Evolutionary conservation across 2,888 invertebrate genomes (phyloP).

Genomic region (Caenorhabditis wallacei): DNA sequence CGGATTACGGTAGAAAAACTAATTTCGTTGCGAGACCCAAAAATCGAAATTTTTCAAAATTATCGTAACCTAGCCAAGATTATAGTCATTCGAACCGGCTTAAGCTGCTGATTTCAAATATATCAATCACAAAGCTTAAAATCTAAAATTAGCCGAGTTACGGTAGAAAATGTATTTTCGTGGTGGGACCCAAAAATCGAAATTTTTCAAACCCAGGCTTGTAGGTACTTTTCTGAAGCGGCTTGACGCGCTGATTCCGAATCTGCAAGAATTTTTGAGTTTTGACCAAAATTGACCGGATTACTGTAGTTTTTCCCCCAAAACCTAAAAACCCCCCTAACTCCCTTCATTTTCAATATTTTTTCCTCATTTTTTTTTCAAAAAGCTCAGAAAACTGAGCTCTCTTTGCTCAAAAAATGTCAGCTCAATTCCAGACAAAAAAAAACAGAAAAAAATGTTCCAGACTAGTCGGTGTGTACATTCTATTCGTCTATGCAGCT

Average conservation of each 20-base stretch:
- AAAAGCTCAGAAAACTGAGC: too few relatives aligned
- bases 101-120: neutral
- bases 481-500: constrained; percentile 67
- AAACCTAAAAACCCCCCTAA: neutral
- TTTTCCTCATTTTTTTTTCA: too few relatives aligned
- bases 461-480: constrained; percentile 68
- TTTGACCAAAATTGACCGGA: neutral
- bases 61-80: too few relatives aligned
- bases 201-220: neutral
- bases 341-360: too few relatives aligned
- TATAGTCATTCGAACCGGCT: neutral
- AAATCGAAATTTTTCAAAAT: neutral
- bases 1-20: neutral
- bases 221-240: neutral
- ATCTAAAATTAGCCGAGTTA: neutral
- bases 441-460: constrained; percentile 17
- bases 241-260: neutral
- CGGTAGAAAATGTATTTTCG: neutral
- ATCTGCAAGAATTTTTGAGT: neutral
- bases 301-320: neutral
- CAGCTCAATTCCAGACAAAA: too few relatives aligned
- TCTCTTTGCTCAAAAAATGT: too few relatives aligned
- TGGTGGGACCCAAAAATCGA: neutral
- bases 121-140: too few relatives aligned
- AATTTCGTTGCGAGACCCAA: neutral